Base-by-base conservation (phyloP, 1,140 invertebrate genomes). In the Heliconius congener region DNA sequence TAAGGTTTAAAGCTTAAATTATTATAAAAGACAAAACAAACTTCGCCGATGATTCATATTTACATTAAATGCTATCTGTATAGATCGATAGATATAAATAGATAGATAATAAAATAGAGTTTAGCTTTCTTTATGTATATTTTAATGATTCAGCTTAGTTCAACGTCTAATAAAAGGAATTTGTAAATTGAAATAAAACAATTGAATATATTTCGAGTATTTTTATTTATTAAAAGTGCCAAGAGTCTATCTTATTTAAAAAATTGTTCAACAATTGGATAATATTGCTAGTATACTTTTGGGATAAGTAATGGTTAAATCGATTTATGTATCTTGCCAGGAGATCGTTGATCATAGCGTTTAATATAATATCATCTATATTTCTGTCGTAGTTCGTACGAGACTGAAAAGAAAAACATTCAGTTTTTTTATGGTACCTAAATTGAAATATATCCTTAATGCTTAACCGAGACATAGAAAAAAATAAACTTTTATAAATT, bases 321-420 rank as follows among this genome's bases (percentile, higher is more conserved):
- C 87, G 80, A 13, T 77, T 90, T 8, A 91, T 75, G 73, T 90
- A 88, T 8, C 81, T 74, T 0, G 89, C 84, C 37, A 90, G 73
- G 8, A 89, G 73, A 13, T 93, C 89, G 34, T 84, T 84, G 8
- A 90, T 80, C 23, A 91, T 83, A 1, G 83, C 55, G 83, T 88
- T 92, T 30, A n/a, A n/a, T n/a, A 87, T 74, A 71, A 92, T 86
- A 19, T 81, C 76, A 75, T 92, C 91, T 73, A 90, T 86, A 76
- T 88, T 91, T 8, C 83, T 78, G 39, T 91, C 91, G 73, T 87
- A 87, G 37, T 89, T 84, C 3, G 86, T 87, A 9, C 52, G 70
- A 30, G 85, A 86, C 89, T 90, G 86, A 66, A 90, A 90, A 9
- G 79, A 73, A 76, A 71, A 6, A 52, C 8, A 23, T 23, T n/a